Conservation (phyloP, 2,113 vertebrate species). For the Perca schrenkii region DNA sequence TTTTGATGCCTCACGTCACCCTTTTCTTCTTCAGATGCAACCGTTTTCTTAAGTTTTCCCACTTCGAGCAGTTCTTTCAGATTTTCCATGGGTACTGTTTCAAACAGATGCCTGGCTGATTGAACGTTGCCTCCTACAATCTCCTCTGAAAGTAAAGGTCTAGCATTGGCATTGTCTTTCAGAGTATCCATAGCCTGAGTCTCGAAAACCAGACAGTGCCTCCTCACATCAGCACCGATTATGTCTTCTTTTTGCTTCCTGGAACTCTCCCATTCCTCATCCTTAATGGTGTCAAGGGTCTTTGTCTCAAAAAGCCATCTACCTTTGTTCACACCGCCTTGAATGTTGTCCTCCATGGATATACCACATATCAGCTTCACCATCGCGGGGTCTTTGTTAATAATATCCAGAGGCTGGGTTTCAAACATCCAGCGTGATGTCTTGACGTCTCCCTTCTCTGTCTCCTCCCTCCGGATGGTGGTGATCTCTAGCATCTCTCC, state of each 20-base stretch:
- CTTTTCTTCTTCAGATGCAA: slow-evolving; percentile 89
- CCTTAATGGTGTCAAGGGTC: slow-evolving; percentile 89
- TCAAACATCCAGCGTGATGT: slow-evolving; percentile 89
- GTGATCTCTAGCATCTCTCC: slow-evolving; percentile 91
- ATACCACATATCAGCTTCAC: slow-evolving; percentile 88
- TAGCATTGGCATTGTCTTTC: slow-evolving; percentile 85
- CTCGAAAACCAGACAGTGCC: slow-evolving; percentile 91
- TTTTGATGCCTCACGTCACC: slow-evolving; percentile 92
- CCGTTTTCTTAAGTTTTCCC: slow-evolving; percentile 87
- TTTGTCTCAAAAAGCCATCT: slow-evolving; percentile 92
- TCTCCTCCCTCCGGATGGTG: slow-evolving; percentile 88
- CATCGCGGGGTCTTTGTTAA: slow-evolving; percentile 86
- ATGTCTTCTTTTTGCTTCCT: slow-evolving; percentile 86
- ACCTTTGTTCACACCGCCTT: slow-evolving; percentile 84
- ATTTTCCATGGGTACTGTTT: slow-evolving; percentile 90
- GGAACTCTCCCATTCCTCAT: slow-evolving; percentile 85
- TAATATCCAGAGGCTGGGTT: slow-evolving; percentile 88
- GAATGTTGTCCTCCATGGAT: slow-evolving; percentile 87
- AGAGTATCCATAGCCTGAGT: slow-evolving; percentile 89
- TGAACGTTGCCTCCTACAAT: slow-evolving; percentile 90
- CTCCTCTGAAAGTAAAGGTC: slow-evolving; percentile 77
- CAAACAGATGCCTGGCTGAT: slow-evolving; percentile 89
- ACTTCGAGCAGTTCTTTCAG: slow-evolving; percentile 89
- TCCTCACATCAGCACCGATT: slow-evolving; percentile 89
- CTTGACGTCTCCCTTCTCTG: slow-evolving; percentile 88